Evolutionary conservation across 2,797 vertebrate species (phyloP), one percentile per base, ranked within the genome.

Genomic region (Poecilia picta): DNA sequence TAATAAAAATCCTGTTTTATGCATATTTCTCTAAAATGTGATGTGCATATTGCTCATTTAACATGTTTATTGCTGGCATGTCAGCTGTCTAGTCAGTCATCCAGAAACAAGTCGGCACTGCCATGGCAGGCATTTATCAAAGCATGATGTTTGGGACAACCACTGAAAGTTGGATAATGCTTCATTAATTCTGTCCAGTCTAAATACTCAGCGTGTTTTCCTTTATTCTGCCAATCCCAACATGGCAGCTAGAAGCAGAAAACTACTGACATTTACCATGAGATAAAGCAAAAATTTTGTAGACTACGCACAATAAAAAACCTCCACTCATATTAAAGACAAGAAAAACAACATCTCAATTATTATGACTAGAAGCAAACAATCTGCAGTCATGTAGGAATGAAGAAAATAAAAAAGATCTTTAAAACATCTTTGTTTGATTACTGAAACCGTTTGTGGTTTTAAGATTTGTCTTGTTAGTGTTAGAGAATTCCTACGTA

Each of bases 341-440:
- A 55, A 36, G 74, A 72, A 85, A 79, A 70, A 79, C 78, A 81
- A 57, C 13, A 51, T 74, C 78, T 77, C 53, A 78, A 66, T 70
- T 71, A 57, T 47, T 33, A 46, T 49, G 28, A 81, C 47, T 74
- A 83, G 75, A 74, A 72, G 81, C 74, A 81, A 72, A 87, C 59
- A 62, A 76, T 81, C 73, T 45, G 55, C 47, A 36, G 47, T 43
- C 18, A 78, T 77, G n/a, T 36, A 23, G 80, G 41, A 82, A 78
- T 12, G 18, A 10, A 72, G 43, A 72, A 49, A 72, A 82, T 76
- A 72, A 20, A 25, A 39, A n/a, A n/a, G 8, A 15, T 10, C 23
- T 46, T 33, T 18, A 49, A 13, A 68, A 70, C 33, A 28, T 43
- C 41, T 71, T 76, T 68, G 57, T 10, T 72, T 59, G 13, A 41